Conservation (phyloP, 2,888 invertebrate species). For the Pogonocherus hispidulus region DNA sequence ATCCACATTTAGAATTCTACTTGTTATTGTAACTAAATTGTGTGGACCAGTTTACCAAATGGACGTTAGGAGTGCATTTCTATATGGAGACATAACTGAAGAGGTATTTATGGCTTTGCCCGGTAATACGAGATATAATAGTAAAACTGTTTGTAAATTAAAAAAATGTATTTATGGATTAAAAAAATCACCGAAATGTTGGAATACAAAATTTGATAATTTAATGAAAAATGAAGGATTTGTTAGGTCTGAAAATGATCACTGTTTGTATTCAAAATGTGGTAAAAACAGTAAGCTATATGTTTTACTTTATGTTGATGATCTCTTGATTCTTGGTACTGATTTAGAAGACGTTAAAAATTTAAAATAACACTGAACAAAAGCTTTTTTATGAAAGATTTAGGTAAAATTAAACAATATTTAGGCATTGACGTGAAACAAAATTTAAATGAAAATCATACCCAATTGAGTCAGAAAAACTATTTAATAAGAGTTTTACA, state of each 20-base stretch:
- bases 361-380: constrained; percentile 10
- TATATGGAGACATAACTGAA: not conserved
- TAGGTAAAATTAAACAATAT: constrained; percentile 14
- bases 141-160: not conserved
- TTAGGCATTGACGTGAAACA: too few species aligned
- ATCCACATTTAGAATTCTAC: constrained; percentile 1
- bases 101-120: not conserved
- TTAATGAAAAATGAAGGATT: not conserved
- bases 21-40: too few species aligned
- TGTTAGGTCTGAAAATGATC: not conserved
- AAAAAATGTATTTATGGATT: constrained; percentile 6
- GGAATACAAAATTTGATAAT: constrained; percentile 7
- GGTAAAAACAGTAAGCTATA: not conserved
- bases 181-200: not conserved
- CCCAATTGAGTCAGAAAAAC: too few species aligned
- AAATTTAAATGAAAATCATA: too few species aligned
- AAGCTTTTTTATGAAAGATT: constrained; percentile 16
- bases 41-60: not conserved
- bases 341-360: not conserved
- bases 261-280: not conserved
- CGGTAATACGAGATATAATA: not conserved
- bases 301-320: not conserved
- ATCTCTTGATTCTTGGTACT: not conserved
- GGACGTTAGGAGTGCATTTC: not conserved
- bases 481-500: too few species aligned